Evolutionary conservation across 1,140 invertebrate species (phyloP).

Genomic region (Eurytemora carolleeae): DNA sequence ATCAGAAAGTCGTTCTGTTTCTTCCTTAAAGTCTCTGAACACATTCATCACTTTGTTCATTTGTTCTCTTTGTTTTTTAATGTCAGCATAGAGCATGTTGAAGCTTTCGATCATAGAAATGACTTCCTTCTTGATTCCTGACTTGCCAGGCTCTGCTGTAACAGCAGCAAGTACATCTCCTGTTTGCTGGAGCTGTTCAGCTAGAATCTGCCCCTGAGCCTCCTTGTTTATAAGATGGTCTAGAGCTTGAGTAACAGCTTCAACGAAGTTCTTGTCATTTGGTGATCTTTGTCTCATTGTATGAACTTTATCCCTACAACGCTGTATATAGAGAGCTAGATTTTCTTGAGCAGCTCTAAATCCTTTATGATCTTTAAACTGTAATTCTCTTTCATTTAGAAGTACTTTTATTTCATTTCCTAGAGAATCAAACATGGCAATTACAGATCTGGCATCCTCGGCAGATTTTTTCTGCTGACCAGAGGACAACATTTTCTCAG

Average conservation of each 20-base stretch:
- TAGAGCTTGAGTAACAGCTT: constrained; percentile 61
- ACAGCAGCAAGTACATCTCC: constrained; percentile 63
- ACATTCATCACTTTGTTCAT: constrained; percentile 56
- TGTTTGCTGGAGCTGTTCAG: constrained; percentile 63
- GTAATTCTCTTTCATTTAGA: constrained; percentile 52
- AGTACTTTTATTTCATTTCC: constrained; percentile 33
- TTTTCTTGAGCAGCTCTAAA: constrained; percentile 79
- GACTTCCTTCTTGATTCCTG: constrained; percentile 60
- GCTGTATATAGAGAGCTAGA: constrained; percentile 55
- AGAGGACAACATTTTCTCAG: constrained; percentile 45
- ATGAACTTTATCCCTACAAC: constrained; percentile 68
- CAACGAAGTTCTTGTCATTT: constrained; percentile 65
- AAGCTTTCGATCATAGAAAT: constrained; percentile 60
- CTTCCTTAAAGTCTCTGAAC: constrained; percentile 75
- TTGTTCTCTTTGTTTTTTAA: constrained; percentile 60
- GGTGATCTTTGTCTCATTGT: constrained; percentile 58
- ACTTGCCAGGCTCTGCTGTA: constrained; percentile 54
- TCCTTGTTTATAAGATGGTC: constrained; percentile 68
- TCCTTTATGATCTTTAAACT: constrained; percentile 61
- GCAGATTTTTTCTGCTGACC: constrained; percentile 42
- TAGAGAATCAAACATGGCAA: neutral
- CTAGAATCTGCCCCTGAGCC: constrained; percentile 63
- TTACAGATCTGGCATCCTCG: constrained; percentile 31
- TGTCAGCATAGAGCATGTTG: constrained; percentile 59
- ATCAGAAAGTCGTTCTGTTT: constrained; percentile 69